Conservation (phyloP, 2,888 invertebrate genomes). For the Conistra vaccinii region DNA sequence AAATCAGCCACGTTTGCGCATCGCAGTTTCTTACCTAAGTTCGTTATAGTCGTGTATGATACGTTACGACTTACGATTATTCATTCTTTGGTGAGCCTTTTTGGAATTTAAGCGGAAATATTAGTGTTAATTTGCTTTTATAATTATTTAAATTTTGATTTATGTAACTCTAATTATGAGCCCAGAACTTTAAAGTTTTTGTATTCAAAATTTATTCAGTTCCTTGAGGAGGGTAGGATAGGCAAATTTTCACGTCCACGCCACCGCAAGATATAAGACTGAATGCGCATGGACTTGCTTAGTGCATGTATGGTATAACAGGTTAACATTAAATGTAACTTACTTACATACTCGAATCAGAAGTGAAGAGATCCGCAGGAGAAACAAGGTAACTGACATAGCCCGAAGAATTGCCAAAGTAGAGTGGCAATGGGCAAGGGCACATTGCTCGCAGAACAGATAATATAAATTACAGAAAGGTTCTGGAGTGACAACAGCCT, state of each 20-base stretch:
- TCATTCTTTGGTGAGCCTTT: slow-evolving; percentile 23
- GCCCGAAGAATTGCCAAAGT: too few relatives aligned
- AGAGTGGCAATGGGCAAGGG: too few relatives aligned
- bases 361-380: too few relatives aligned
- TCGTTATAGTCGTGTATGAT: slow-evolving; percentile 49
- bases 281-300: not conserved
- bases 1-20: slow-evolving; percentile 57
- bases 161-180: too few relatives aligned
- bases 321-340: not conserved
- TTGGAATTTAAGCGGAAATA: not conserved
- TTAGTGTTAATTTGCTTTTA: not conserved
- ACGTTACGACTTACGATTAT: slow-evolving; percentile 32
- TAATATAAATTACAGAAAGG: too few relatives aligned
- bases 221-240: too few relatives aligned
- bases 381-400: too few relatives aligned
- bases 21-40: slow-evolving; percentile 58
- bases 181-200: not conserved
- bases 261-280: not conserved
- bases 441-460: too few relatives aligned
- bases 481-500: too few relatives aligned
- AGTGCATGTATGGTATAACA: not conserved
- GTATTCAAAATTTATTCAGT: not conserved
- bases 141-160: too few relatives aligned
- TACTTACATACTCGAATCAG: too few relatives aligned
- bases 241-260: not conserved